Percentiles rank a stretch among this genome's conserved stretches.
These are phyloP conservation scores for Anolis sagrei DNA, from an alignment of 2,113 vertebrate genomes.

Conservation along the genomic window DNA sequence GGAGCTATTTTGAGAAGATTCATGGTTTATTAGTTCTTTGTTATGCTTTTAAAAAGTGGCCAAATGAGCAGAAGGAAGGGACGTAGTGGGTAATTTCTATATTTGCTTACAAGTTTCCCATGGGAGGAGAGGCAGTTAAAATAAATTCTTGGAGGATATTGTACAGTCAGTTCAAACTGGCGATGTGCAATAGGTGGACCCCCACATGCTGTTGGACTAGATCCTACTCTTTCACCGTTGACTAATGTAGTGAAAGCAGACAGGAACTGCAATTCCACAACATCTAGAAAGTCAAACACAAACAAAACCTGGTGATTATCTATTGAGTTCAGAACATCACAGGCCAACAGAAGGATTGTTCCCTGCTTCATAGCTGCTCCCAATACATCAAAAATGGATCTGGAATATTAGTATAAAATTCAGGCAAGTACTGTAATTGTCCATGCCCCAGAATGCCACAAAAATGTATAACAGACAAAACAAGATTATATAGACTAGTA, in stretches of 20 bases:
- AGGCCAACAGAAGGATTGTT: not conserved
- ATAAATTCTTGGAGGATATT: not conserved
- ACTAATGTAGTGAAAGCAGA: too few species aligned
- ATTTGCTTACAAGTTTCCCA: constrained; percentile 22
- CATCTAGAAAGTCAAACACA: too few species aligned
- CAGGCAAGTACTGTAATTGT: not conserved
- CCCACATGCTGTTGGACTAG: too few species aligned
- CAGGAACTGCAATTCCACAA: too few species aligned
- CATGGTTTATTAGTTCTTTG: not conserved
- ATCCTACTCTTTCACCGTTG: too few species aligned
- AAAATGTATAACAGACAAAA: not conserved
- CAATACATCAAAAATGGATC: not conserved
- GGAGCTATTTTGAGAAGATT: not conserved
- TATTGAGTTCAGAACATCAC: not conserved
- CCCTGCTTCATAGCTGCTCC: not conserved
- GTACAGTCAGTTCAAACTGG: not conserved
- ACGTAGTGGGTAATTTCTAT: not conserved
- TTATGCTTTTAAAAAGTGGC: not conserved
- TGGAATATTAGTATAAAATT: not conserved
- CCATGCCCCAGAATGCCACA: too few species aligned
- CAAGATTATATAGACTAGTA: not conserved
- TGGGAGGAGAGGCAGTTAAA: not conserved
- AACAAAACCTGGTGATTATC: not conserved
- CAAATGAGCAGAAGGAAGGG: not conserved
- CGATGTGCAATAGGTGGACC: not conserved